Conservation (phyloP, 2,797 vertebrate genomes). For the Synaphobranchus kaupii region DNA sequence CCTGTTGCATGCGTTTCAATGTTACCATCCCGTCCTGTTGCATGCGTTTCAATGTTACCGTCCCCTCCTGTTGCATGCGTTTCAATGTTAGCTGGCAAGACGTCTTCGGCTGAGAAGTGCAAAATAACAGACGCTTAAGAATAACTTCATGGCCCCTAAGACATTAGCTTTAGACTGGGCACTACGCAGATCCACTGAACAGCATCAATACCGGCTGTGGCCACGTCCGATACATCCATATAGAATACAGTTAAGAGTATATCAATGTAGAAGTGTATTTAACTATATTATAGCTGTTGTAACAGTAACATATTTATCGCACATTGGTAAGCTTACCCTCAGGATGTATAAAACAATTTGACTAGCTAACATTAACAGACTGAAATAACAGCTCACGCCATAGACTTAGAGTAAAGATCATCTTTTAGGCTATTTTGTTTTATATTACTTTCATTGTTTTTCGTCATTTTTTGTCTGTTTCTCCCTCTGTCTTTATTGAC, state of each 20-base stretch:
- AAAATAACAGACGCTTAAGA: not conserved
- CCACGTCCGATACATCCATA: not conserved
- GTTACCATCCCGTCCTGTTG: slow-evolving; percentile 25
- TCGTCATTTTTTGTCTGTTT: too few relatives aligned
- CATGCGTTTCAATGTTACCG: not conserved
- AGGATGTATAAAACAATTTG: not conserved
- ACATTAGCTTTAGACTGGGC: not conserved
- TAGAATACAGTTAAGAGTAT: too few relatives aligned
- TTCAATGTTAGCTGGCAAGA: not conserved
- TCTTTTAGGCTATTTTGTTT: too few relatives aligned
- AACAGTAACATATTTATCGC: not conserved
- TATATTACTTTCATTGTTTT: too few relatives aligned
- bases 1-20: not conserved
- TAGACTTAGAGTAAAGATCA: too few relatives aligned
- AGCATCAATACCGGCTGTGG: not conserved
- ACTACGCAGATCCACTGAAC: not conserved
- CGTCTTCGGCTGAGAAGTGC: not conserved
- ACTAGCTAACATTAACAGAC: not conserved
- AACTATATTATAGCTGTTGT: too few relatives aligned
- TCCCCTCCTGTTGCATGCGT: not conserved
- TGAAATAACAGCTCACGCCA: not conserved
- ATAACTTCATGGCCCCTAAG: not conserved
- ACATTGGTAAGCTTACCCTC: not conserved
- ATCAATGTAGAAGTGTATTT: too few relatives aligned
- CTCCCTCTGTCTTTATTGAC: too few relatives aligned